Evolutionary conservation across 2,888 invertebrate species (phyloP).

Genomic region (Lasioglossum malachurum): DNA sequence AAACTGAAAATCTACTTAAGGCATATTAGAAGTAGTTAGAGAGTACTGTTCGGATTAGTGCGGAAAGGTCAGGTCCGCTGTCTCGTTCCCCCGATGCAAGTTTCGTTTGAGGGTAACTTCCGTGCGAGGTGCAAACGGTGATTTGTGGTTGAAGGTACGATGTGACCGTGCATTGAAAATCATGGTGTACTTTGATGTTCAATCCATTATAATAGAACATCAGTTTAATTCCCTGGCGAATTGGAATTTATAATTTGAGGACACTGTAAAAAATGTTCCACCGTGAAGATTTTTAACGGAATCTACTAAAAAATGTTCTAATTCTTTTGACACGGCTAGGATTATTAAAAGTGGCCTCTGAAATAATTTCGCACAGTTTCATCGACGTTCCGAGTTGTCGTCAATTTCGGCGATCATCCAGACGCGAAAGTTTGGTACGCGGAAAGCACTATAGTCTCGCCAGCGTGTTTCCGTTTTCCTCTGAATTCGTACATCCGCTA

Average conservation of each 20-base stretch:
- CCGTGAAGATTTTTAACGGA: too few species aligned
- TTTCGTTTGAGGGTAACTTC: background rate
- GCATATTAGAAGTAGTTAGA: background rate
- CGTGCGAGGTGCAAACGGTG: background rate
- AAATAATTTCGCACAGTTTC: background rate
- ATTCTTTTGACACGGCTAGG: background rate
- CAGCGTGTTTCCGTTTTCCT: conserved; percentile 30
- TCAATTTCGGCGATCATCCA: background rate
- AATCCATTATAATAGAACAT: background rate
- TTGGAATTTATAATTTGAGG: background rate
- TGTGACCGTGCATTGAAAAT: background rate
- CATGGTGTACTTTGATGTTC: background rate
- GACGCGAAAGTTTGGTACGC: background rate
- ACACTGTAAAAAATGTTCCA: background rate
- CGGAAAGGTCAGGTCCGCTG: background rate
- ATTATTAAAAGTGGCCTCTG: background rate
- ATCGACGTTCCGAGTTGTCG: background rate
- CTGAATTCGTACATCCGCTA: conserved; percentile 51
- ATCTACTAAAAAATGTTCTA: background rate
- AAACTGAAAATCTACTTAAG: conserved; percentile 1
- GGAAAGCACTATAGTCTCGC: background rate
- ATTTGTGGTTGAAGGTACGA: background rate
- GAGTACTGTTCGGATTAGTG: background rate
- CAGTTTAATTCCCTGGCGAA: background rate
- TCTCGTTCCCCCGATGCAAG: background rate